These are phyloP conservation scores for Torymus tubicola DNA, from an alignment of 2,888 invertebrate genomes.

Conservation along the genomic window DNA sequence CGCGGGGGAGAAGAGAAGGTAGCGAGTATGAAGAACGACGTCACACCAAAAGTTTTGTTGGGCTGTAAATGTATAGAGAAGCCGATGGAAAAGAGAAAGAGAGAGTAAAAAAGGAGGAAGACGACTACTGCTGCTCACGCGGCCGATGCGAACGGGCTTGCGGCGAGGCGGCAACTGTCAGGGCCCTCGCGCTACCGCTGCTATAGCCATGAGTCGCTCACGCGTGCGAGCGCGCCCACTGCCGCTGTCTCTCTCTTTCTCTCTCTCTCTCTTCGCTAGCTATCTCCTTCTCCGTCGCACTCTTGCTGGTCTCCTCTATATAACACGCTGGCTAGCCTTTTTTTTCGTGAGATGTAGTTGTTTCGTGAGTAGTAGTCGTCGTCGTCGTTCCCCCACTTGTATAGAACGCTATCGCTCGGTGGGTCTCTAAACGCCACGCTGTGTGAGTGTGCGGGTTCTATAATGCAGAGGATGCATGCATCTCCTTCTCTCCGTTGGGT, in stretches of 20 bases:
- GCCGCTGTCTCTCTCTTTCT: background rate
- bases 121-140: background rate
- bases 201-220: conserved; percentile 13
- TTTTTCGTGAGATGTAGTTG: background rate
- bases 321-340: background rate
- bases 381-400: too few species aligned
- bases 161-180: conserved; percentile 68
- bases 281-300: conserved; percentile 6
- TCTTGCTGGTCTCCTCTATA: background rate
- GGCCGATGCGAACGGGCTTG: conserved; percentile 65
- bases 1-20: too few species aligned
- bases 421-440: too few species aligned
- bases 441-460: background rate
- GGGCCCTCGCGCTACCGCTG: conserved; percentile 53
- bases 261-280: background rate
- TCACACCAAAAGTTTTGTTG: too few species aligned
- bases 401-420: too few species aligned
- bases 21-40: too few species aligned
- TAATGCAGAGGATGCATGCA: too few species aligned
- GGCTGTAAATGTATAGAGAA: too few species aligned
- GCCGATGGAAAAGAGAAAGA: too few species aligned
- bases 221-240: background rate
- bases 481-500: too few species aligned
- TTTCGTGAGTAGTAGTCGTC: too few species aligned
- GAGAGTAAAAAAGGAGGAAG: too few species aligned